Percentiles rank a stretch among this genome's conserved stretches.
Conservation (phyloP, 2,113 vertebrate species). For the rat (Rattus norvegicus) region GRCr8 NC_086023.1:118690501-118691000, state of each 20-base stretch:
- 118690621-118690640: neutral
- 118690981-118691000: neutral
- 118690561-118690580: neutral
- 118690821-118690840: neutral
- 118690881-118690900: neutral
- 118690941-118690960: constrained; percentile 16
- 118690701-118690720: neutral
- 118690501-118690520: neutral
- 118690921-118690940: neutral
- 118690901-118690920: neutral
- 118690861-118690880: neutral
- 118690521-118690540: neutral
- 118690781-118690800: neutral
- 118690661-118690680: neutral
- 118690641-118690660: neutral
- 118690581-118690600: neutral
- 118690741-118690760: too few species aligned
- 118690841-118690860: neutral
- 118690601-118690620: neutral
- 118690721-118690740: too few species aligned
- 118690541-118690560: neutral
- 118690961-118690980: neutral
- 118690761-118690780: neutral
- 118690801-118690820: constrained; percentile 32
- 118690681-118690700: neutral